A percentile compares a stretch with the other conserved stretches of the same genome.
phyloP scores from a whole-genome alignment of 2,888 invertebrate species.

The Acrobasis repandana region DNA sequence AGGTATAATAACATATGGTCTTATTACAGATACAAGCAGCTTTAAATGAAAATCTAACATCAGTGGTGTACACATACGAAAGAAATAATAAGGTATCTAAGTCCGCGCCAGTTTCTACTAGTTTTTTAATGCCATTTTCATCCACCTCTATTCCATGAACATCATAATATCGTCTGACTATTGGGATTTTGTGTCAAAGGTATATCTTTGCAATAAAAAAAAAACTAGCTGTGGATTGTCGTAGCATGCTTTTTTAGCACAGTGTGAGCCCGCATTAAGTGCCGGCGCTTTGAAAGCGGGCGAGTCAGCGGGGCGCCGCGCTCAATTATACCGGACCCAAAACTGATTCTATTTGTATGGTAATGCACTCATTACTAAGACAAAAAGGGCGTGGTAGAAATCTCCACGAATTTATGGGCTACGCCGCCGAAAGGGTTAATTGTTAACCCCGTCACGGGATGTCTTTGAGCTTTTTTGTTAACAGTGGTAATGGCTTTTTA shows the following conservation, averaged over 20 bases:
- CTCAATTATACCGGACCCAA: conserved; percentile 70
- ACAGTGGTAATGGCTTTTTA: conserved; percentile 5
- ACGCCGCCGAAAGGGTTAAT: conserved; percentile 30
- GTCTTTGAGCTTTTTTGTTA: conserved; percentile 18
- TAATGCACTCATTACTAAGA: conserved; percentile 78
- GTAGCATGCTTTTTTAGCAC: conserved; percentile 14
- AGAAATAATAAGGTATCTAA: too few relatives aligned
- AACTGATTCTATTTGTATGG: conserved; percentile 79
- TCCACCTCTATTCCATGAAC: too few relatives aligned
- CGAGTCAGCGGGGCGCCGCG: conserved; percentile 70
- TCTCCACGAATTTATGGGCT: conserved; percentile 17
- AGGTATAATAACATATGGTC: too few relatives aligned
- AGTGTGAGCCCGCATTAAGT: conserved; percentile 22
- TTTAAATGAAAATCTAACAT: too few relatives aligned
- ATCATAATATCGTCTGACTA: too few relatives aligned
- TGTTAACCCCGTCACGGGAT: conserved; percentile 31
- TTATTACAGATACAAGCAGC: too few relatives aligned
- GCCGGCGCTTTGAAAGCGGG: conserved; percentile 63
- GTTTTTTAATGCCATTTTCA: too few relatives aligned
- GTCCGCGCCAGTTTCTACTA: too few relatives aligned
- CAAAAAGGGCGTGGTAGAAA: conserved; percentile 61
- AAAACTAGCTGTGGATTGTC: too few relatives aligned
- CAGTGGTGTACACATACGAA: too few relatives aligned
- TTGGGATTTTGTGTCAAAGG: too few relatives aligned
- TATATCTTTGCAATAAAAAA: too few relatives aligned